phyloP scores from a whole-genome alignment of 1,140 invertebrate genomes.

The Meloidogyne chitwoodi region DNA sequence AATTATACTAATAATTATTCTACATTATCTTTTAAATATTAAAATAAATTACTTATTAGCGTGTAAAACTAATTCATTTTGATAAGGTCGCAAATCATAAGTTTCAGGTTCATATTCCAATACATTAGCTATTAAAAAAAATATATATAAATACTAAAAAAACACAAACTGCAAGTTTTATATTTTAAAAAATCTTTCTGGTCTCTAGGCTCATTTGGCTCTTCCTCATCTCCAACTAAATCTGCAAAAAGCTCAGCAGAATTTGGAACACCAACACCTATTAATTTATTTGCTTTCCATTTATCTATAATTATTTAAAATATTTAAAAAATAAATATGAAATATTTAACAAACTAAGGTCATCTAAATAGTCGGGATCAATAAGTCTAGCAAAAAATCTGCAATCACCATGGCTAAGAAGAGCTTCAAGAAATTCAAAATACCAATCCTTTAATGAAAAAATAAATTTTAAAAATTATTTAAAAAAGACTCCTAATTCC shows the following conservation, averaged over 20 bases:
- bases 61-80: constrained; percentile 40
- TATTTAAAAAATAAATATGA: constrained; percentile 26
- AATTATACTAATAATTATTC: too few relatives aligned
- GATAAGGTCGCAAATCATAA: constrained; percentile 36
- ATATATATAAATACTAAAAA: not conserved
- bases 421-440: constrained; percentile 30
- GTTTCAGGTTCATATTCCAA: constrained; percentile 18
- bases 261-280: not conserved
- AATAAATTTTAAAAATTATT: not conserved
- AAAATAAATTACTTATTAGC: too few relatives aligned
- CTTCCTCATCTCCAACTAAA: constrained; percentile 16
- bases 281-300: constrained; percentile 13
- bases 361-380: constrained; percentile 20
- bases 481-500: not conserved
- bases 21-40: too few relatives aligned
- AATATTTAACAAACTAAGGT: constrained; percentile 23
- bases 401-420: constrained; percentile 14
- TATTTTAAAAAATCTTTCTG: constrained; percentile 20
- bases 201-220: constrained; percentile 22
- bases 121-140: constrained; percentile 7
- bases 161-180: not conserved
- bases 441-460: constrained; percentile 22
- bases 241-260: constrained; percentile 4
- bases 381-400: constrained; percentile 17
- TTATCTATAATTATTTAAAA: constrained; percentile 14